Evolutionary conservation across 2,113 vertebrate species (phyloP).

Genomic region (Spheniscus mendiculus): DNA sequence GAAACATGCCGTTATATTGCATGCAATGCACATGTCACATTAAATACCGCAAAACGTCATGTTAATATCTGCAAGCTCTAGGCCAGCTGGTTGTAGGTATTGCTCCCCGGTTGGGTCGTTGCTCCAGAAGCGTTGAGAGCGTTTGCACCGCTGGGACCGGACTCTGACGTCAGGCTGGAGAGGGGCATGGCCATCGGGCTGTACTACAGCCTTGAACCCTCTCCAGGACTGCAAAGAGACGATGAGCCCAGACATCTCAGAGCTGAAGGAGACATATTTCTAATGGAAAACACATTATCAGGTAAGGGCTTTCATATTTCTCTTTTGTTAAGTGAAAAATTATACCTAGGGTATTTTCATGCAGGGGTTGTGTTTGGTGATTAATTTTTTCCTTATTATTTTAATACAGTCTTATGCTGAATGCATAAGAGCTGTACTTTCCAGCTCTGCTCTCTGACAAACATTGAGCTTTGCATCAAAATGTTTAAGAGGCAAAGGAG

Average conservation of each 20-base stretch:
- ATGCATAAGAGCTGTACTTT: background rate
- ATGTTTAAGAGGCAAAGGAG: background rate
- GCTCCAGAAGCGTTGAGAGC: background rate
- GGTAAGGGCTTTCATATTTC: background rate
- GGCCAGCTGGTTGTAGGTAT: background rate
- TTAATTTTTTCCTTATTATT: background rate
- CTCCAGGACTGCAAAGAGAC: background rate
- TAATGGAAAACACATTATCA: background rate
- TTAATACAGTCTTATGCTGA: background rate
- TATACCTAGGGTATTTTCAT: rapidly evolving
- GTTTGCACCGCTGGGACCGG: background rate
- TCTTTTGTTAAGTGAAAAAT: background rate
- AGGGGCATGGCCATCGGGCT: background rate
- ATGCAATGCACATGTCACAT: rapidly evolving
- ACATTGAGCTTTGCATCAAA: rapidly evolving
- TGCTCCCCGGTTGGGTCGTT: background rate
- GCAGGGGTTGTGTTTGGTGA: background rate
- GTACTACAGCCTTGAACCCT: background rate
- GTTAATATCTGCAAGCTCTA: rapidly evolving
- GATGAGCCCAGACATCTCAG: rapidly evolving
- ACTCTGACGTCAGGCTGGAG: constrained; percentile 25
- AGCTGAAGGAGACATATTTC: background rate
- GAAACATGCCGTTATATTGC: rapidly evolving
- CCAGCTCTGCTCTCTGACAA: background rate
- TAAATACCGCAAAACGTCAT: rapidly evolving